Conservation (phyloP, 1,140 invertebrate species). For the Aphaenogaster floridana region DNA sequence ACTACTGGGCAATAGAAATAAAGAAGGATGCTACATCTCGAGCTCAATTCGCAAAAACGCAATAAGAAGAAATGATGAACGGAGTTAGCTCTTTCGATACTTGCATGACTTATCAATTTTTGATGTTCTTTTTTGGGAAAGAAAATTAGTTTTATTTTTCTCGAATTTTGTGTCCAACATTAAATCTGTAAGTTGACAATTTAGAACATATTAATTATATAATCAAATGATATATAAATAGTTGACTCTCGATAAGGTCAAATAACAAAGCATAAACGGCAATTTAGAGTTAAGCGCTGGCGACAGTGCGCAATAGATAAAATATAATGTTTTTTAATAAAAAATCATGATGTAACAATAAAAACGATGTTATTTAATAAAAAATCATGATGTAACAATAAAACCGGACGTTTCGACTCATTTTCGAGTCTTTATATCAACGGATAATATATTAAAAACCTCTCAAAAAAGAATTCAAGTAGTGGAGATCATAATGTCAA, state of each 20-base stretch:
- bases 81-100: neutral
- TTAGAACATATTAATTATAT: neutral
- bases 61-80: conserved; percentile 30
- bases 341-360: too few relatives aligned
- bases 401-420: too few relatives aligned
- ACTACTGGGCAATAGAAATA: neutral
- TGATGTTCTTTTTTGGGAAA: neutral
- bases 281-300: too few relatives aligned
- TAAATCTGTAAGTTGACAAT: neutral
- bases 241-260: too few relatives aligned
- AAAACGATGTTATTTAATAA: too few relatives aligned
- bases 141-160: neutral
- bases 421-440: too few relatives aligned
- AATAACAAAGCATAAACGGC: too few relatives aligned
- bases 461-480: too few relatives aligned
- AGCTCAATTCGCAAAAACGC: conserved; percentile 54
- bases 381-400: too few relatives aligned
- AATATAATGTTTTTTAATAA: neutral
- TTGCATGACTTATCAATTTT: neutral
- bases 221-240: too few relatives aligned
- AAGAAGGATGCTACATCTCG: conserved; percentile 13
- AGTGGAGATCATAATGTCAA: too few relatives aligned
- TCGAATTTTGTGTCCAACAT: neutral
- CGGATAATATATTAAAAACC: too few relatives aligned
- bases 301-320: neutral